These are phyloP conservation scores for Callospermophilus lateralis DNA, from an alignment of 2,113 vertebrate genomes.

Conservation along the genomic window DNA sequence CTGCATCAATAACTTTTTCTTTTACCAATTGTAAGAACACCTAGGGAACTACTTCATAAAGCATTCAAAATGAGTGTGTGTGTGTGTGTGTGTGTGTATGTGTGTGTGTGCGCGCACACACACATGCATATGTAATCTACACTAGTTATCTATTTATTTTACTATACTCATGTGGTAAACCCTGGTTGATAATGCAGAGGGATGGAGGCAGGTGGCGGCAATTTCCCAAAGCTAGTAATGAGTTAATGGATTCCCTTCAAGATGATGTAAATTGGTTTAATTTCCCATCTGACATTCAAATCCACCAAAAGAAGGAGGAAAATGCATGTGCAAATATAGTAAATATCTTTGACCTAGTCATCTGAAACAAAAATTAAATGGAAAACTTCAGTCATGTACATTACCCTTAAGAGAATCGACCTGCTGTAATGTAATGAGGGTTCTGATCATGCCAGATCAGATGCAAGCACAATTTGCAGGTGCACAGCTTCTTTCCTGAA, in stretches of 20 bases:
- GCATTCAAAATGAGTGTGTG: neutral
- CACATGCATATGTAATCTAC: too few relatives aligned
- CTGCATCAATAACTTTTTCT: neutral
- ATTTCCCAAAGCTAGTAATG: slow-evolving; percentile 49
- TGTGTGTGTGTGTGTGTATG: neutral
- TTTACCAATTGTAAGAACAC: neutral
- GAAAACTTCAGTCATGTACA: neutral
- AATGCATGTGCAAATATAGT: slow-evolving; percentile 41
- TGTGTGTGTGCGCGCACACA: too few relatives aligned
- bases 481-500: slow-evolving; percentile 73
- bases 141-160: neutral
- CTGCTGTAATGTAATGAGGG: neutral
- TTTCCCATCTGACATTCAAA: slow-evolving; percentile 53
- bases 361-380: slow-evolving; percentile 49
- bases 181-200: neutral
- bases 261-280: slow-evolving; percentile 9
- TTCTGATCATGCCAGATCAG: slow-evolving; percentile 75
- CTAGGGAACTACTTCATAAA: slow-evolving; percentile 48
- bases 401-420: slow-evolving; percentile 14
- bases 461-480: slow-evolving; percentile 73
- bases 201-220: slow-evolving; percentile 20
- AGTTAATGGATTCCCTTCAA: slow-evolving; percentile 59
- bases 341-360: slow-evolving; percentile 24
- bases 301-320: slow-evolving; percentile 43
- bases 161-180: neutral